phyloP scores from a whole-genome alignment of 2,797 vertebrate species.

The Falco naumanni region DNA sequence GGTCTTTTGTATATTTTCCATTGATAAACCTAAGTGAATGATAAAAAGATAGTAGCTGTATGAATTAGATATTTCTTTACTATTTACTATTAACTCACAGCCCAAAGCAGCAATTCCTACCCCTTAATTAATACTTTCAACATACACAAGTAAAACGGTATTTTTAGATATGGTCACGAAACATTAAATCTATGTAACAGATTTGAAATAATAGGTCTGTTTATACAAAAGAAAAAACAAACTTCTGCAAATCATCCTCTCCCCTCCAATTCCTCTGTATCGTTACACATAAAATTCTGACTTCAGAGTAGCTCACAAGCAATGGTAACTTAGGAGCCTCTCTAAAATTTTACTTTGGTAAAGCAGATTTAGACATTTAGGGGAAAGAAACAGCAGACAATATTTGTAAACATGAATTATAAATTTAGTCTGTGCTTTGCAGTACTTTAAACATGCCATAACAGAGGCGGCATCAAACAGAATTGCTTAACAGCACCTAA shows the following conservation, averaged over 20 bases:
- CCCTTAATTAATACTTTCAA: not conserved
- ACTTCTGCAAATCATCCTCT: not conserved
- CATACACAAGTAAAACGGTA: not conserved
- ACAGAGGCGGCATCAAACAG: not conserved
- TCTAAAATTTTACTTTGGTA: not conserved
- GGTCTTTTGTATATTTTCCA: not conserved
- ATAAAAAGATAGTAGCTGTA: not conserved
- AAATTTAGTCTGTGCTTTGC: not conserved
- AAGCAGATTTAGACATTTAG: not conserved
- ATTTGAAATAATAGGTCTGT: not conserved
- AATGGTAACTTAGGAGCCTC: not conserved
- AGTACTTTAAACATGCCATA: not conserved
- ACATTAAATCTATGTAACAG: not conserved
- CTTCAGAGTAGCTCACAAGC: not conserved
- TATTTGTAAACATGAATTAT: constrained; percentile 1
- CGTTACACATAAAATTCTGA: not conserved
- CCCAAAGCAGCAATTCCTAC: not conserved
- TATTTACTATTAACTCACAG: not conserved
- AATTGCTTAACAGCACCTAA: not conserved
- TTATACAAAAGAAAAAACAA: not conserved
- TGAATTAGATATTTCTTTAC: not conserved
- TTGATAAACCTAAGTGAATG: not conserved
- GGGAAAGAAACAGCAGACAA: not conserved
- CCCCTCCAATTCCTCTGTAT: not conserved
- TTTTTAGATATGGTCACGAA: not conserved